These are phyloP conservation scores for Gobionotothen gibberifrons DNA, from an alignment of 2,797 vertebrate species.

Conservation along the genomic window DNA sequence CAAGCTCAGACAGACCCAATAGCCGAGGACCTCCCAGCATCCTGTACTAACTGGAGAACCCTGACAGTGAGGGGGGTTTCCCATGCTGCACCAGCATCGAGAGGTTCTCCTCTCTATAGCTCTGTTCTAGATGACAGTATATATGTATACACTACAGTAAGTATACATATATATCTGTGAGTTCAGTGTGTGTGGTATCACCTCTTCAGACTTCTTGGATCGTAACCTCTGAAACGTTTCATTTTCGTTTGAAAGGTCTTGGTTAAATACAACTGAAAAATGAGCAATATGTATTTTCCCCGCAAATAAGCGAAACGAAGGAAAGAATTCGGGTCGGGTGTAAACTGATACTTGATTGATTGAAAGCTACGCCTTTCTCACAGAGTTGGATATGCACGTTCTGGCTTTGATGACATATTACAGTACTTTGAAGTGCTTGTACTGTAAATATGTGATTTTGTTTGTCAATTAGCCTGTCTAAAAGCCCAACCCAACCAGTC, in stretches of 20 bases:
- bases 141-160: constrained; percentile 50
- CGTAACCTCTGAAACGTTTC: constrained; percentile 73
- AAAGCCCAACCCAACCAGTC: constrained; percentile 77
- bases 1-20: constrained; percentile 81
- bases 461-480: constrained; percentile 65
- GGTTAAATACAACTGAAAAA: constrained; percentile 75
- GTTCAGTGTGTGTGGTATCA: constrained; percentile 70
- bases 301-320: constrained; percentile 76
- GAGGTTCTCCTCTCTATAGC: constrained; percentile 78
- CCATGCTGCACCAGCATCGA: constrained; percentile 84
- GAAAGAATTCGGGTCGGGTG: constrained; percentile 70
- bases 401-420: constrained; percentile 68
- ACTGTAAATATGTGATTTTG: constrained; percentile 67
- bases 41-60: constrained; percentile 77
- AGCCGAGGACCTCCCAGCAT: constrained; percentile 80
- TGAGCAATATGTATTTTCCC: constrained; percentile 84
- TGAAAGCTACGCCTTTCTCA: constrained; percentile 75
- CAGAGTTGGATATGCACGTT: constrained; percentile 89
- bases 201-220: constrained; percentile 75
- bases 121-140: constrained; percentile 70
- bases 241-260: constrained; percentile 68
- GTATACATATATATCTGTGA: constrained; percentile 51
- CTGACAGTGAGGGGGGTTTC: constrained; percentile 75
- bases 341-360: constrained; percentile 77
- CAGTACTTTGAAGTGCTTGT: constrained; percentile 74